Evolutionary conservation across 1,140 invertebrate genomes (phyloP).

Genomic region (Hylaeus anthracinus): DNA sequence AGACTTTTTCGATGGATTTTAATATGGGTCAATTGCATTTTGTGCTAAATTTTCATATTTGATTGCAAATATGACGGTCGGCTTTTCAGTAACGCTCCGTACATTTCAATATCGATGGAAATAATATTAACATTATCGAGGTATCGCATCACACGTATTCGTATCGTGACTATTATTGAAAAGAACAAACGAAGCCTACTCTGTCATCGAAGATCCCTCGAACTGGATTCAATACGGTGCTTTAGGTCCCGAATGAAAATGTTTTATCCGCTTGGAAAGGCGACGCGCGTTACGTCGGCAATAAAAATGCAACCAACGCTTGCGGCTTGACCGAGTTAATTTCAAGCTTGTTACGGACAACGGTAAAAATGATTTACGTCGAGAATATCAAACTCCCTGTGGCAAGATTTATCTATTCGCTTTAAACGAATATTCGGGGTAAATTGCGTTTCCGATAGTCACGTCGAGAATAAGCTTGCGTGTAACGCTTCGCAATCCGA

Average conservation of each 20-base stretch:
- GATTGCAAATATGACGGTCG: no score
- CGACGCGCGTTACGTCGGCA: background rate
- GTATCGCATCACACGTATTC: no score
- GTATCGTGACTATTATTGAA: no score
- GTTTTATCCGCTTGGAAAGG: background rate
- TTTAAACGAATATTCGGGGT: conserved; percentile 20
- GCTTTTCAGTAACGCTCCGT: no score
- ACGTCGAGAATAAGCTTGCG: background rate
- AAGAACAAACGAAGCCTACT: no score
- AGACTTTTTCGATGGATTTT: no score
- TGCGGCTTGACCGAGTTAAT: background rate
- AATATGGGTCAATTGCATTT: no score
- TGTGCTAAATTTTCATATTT: no score
- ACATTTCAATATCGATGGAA: no score
- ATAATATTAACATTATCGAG: no score
- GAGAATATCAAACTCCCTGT: background rate
- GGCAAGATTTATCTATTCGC: conserved; percentile 7
- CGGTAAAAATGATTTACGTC: conserved; percentile 6
- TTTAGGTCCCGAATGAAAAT: background rate
- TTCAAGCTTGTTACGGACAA: background rate
- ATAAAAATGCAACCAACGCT: background rate
- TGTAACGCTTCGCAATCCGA: conserved; percentile 1
- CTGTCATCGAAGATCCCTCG: background rate
- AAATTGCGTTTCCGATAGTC: background rate
- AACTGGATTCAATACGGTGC: conserved; percentile 6